Percentiles rank a stretch among this genome's conserved stretches.
phyloP scores from a whole-genome alignment of 2,888 invertebrate species.

The Escarpia spicata region DNA sequence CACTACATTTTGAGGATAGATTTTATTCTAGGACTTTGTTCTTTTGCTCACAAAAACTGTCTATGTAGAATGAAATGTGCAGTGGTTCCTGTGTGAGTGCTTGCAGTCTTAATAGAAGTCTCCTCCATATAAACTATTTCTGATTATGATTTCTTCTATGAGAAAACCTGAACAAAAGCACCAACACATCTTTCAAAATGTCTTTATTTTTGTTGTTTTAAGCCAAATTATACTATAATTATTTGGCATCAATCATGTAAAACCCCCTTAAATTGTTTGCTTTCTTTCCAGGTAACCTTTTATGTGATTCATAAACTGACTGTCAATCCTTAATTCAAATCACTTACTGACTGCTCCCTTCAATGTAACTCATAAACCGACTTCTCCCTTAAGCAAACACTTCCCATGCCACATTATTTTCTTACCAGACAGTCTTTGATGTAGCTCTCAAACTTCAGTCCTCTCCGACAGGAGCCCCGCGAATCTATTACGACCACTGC shows the following conservation, averaged over 20 bases:
- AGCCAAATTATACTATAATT: not conserved
- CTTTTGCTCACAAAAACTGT: too few relatives aligned
- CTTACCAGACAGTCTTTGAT: slow-evolving; percentile 83
- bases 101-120: too few relatives aligned
- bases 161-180: too few relatives aligned
- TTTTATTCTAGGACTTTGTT: too few relatives aligned
- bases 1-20: too few relatives aligned
- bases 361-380: not conserved
- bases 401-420: not conserved
- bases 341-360: not conserved
- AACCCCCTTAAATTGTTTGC: not conserved
- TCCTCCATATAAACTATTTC: too few relatives aligned
- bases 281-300: not conserved
- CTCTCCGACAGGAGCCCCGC: slow-evolving; percentile 92
- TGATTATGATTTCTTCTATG: too few relatives aligned
- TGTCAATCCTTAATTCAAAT: not conserved
- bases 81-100: too few relatives aligned
- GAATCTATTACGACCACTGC: slow-evolving; percentile 96
- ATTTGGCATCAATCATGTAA: not conserved
- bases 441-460: slow-evolving; percentile 89
- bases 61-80: too few relatives aligned
- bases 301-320: not conserved
- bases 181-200: not conserved
- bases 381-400: not conserved
- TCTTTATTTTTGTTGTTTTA: not conserved